Evolutionary conservation across 2,797 vertebrate species (phyloP).

Genomic region (Onychomys arenicola): DNA sequence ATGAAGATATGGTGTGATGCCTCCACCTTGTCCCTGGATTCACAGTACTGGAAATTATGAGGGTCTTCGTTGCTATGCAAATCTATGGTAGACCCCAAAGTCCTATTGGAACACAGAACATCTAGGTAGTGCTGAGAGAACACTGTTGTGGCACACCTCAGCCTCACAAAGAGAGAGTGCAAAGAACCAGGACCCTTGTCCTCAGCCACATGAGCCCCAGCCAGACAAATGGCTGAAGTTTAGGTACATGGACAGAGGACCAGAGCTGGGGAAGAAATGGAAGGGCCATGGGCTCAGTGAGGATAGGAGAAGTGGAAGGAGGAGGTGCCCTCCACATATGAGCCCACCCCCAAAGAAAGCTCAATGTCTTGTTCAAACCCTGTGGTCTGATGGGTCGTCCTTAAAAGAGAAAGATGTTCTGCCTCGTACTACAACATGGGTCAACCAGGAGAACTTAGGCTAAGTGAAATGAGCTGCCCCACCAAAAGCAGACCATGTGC

Average conservation of each 20-base stretch:
- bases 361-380: not conserved
- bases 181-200: not conserved
- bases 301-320: too few relatives aligned
- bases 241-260: not conserved
- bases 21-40: not conserved
- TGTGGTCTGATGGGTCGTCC: not conserved
- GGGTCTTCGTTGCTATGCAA: too few relatives aligned
- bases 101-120: not conserved
- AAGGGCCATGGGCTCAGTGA: not conserved
- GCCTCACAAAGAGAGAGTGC: not conserved
- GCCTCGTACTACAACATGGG: too few relatives aligned
- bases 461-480: rapidly evolving
- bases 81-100: not conserved
- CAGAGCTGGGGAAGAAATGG: not conserved
- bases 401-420: not conserved
- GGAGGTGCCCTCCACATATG: rapidly evolving
- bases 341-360: not conserved
- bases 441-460: not conserved
- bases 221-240: not conserved
- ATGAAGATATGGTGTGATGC: not conserved
- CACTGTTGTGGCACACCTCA: too few relatives aligned
- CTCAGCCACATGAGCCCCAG: rapidly evolving
- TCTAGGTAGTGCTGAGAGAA: not conserved
- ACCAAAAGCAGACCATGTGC: not conserved
- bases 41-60: not conserved